Evolutionary conservation across 1,140 invertebrate species (phyloP), one percentile per base, ranked within the genome.

Genomic region (Drosophila pruinosa): DNA sequence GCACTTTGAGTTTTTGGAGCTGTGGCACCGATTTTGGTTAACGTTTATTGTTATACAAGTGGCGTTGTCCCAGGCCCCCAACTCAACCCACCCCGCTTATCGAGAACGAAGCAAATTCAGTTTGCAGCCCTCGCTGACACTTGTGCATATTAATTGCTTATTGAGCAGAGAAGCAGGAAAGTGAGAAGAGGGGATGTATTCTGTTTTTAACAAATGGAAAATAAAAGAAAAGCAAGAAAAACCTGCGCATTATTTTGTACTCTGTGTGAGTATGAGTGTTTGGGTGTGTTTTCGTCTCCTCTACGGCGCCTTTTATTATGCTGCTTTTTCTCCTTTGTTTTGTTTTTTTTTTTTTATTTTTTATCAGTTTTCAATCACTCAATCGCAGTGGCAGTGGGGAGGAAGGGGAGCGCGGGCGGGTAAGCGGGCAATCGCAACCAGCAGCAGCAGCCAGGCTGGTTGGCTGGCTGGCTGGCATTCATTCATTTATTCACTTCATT

Each of bases 91-190:
- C 8, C 36, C 8, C 34, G 50, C 52, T 70, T 65, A 72, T 59
- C 69, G 54, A 67, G 28, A 75, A 65, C 22, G 28, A 26, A 56
- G 31, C 24, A 48, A 61, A 53, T 72, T 67, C 69, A 61, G 62
- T 72, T 72, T 47, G 50, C 69, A 43, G 54, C 68, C 64, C 78
- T 67, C 62, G 47, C 80, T 79, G 81, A 83, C 76, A 86, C 81
- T 86, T 85, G 81, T 86, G 81, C 81, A 85, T 85, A 85, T 86
- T 85, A 85, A 85, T 85, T 81, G 80, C 80, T 85, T 85, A 85
- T 86, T 85, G 81, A 85, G 81, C 80, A 73, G 79, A 0, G 19
- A 17, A 14, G 31, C 3, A n/a, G 22, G 36, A 22, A 8, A 24
- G 24, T 24, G 21, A 22, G 31, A 22, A 8, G 7, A 34, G 50